These are phyloP conservation scores for Ophthalmolycus amberensis DNA, from an alignment of 2,113 vertebrate species.

Conservation along the genomic window DNA sequence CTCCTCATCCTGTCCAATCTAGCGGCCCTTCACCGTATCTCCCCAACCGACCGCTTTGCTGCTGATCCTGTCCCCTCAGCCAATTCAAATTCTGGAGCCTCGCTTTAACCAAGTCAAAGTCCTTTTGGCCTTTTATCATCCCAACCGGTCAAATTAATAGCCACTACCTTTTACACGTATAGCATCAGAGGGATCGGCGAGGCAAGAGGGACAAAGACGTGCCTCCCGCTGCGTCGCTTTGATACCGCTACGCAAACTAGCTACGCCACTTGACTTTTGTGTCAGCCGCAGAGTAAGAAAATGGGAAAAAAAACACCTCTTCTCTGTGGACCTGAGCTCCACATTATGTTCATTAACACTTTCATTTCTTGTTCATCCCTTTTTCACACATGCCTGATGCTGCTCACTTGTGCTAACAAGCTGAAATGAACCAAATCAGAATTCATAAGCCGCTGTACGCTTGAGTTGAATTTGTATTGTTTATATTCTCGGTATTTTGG, in stretches of 20 bases:
- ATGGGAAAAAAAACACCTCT: not conserved
- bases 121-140: conserved; percentile 55
- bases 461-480: conserved; percentile 9
- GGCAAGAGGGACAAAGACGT: conserved; percentile 25
- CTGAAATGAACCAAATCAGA: conserved; percentile 14
- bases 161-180: conserved; percentile 51
- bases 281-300: not conserved
- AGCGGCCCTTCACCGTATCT: conserved; percentile 53
- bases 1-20: conserved; percentile 62
- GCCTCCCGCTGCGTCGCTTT: conserved; percentile 37
- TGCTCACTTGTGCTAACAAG: conserved; percentile 11
- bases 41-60: conserved; percentile 38
- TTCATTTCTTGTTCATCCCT: conserved; percentile 9
- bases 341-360: conserved; percentile 32
- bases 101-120: conserved; percentile 36
- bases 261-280: conserved; percentile 2
- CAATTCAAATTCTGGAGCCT: conserved; percentile 57
- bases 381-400: conserved; percentile 26
- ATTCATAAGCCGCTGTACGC: conserved; percentile 19
- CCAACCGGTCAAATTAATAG: conserved; percentile 50
- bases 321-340: not conserved
- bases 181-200: conserved; percentile 43
- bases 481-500: not conserved
- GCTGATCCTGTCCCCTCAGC: conserved; percentile 33
- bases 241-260: conserved; percentile 42